Conservation (phyloP, 2,113 vertebrate genomes). For the Geococcyx californianus region DNA sequence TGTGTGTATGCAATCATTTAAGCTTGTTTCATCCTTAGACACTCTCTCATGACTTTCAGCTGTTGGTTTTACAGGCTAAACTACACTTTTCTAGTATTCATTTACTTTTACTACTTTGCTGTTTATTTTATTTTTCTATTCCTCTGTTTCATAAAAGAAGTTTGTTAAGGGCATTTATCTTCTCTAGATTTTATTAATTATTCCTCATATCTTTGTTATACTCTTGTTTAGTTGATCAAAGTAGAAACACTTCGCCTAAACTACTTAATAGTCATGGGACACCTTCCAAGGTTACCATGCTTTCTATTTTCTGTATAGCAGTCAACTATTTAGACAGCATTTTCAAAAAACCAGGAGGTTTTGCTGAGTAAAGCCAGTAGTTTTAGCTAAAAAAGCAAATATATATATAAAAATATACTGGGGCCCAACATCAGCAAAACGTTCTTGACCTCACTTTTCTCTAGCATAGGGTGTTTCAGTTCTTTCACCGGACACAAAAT, state of each 20-base stretch:
- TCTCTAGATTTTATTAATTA: background rate
- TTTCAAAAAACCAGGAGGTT: background rate
- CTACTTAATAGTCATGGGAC: background rate
- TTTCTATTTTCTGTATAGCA: background rate
- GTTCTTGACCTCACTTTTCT: background rate
- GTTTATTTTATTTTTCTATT: background rate
- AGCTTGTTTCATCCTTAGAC: background rate
- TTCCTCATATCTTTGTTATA: background rate
- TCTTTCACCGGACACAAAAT: background rate
- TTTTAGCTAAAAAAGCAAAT: background rate
- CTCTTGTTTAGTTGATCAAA: background rate
- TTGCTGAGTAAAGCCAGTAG: background rate
- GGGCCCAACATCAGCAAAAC: background rate
- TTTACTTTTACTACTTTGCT: background rate
- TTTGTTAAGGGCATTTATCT: background rate
- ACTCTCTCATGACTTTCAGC: background rate
- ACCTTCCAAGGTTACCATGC: background rate
- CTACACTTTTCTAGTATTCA: background rate
- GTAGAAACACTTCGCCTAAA: background rate
- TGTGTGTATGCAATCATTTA: background rate
- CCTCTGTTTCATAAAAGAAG: background rate
- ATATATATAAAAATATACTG: too few species aligned
- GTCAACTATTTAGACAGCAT: background rate
- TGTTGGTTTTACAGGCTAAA: background rate
- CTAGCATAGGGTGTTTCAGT: background rate